phyloP scores from a whole-genome alignment of 2,888 invertebrate genomes.

The Eristalinus sepulchralis region DNA sequence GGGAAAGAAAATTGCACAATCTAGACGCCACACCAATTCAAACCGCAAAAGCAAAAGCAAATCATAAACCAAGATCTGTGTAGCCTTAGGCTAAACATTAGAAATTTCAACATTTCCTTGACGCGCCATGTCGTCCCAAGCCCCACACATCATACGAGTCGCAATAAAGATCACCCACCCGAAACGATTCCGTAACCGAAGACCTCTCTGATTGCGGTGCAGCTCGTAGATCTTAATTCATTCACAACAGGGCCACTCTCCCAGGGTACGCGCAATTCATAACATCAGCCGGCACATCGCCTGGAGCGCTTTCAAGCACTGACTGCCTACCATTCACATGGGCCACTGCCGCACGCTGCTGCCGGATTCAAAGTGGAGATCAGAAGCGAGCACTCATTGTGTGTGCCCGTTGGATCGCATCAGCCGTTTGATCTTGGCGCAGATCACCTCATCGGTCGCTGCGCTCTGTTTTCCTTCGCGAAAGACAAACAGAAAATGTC shows the following conservation, averaged over 20 bases:
- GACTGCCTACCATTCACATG: background rate
- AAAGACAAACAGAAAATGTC: conserved; percentile 58
- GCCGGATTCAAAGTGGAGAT: conserved; percentile 13
- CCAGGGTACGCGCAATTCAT: conserved; percentile 29
- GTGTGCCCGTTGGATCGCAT: conserved; percentile 12
- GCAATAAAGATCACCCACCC: conserved; percentile 47
- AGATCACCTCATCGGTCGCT: conserved; percentile 55
- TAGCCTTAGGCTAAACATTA: background rate
- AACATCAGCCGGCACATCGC: conserved; percentile 12
- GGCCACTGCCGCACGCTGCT: conserved; percentile 21
- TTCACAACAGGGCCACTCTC: conserved; percentile 51
- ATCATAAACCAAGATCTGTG: background rate
- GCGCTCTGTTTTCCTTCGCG: conserved; percentile 49
- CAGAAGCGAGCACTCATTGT: background rate
- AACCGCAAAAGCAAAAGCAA: background rate
- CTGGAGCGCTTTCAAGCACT: conserved; percentile 3
- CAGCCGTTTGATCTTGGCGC: conserved; percentile 61
- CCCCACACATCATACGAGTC: background rate
- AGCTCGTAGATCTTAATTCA: conserved; percentile 35
- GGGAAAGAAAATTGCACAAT: background rate
- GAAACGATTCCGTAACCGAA: conserved; percentile 12
- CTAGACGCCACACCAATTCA: background rate
- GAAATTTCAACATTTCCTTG: background rate
- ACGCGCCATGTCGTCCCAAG: background rate
- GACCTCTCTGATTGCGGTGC: conserved; percentile 18